Evolutionary conservation across 2,888 invertebrate species (phyloP).

Genomic region (Eudasyphora cyanicolor): DNA sequence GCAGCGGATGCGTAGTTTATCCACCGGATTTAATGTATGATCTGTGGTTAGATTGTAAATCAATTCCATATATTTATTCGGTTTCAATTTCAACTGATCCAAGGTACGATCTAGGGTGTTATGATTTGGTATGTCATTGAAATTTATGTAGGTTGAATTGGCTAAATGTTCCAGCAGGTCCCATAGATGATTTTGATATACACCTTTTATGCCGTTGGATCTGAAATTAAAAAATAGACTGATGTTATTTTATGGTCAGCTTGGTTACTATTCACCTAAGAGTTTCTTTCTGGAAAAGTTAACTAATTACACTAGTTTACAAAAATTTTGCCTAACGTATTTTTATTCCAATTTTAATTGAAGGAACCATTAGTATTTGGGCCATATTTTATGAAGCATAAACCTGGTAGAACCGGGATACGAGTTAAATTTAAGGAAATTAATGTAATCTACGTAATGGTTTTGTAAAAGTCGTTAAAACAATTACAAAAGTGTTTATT

Average conservation of each 20-base stretch:
- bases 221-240: conserved; percentile 48
- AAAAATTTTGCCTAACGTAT: too few relatives aligned
- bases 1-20: conserved; percentile 50
- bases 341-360: too few relatives aligned
- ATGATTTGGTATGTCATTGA: conserved; percentile 72
- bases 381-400: too few relatives aligned
- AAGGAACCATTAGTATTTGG: too few relatives aligned
- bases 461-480: too few relatives aligned
- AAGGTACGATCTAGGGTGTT: conserved; percentile 69
- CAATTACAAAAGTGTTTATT: too few relatives aligned
- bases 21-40: conserved; percentile 64
- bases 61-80: conserved; percentile 76
- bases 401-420: too few relatives aligned
- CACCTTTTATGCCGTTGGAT: conserved; percentile 48
- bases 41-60: conserved; percentile 78
- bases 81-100: conserved; percentile 70
- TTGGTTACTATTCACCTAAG: too few relatives aligned
- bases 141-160: conserved; percentile 78
- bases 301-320: too few relatives aligned
- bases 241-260: not conserved
- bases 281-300: too few relatives aligned
- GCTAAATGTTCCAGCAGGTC: conserved; percentile 78
- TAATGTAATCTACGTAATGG: too few relatives aligned
- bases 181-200: conserved; percentile 64
- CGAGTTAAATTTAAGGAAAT: too few relatives aligned